Evolutionary conservation across 2,797 vertebrate species (phyloP).

Genomic region (Enoplosus armatus): DNA sequence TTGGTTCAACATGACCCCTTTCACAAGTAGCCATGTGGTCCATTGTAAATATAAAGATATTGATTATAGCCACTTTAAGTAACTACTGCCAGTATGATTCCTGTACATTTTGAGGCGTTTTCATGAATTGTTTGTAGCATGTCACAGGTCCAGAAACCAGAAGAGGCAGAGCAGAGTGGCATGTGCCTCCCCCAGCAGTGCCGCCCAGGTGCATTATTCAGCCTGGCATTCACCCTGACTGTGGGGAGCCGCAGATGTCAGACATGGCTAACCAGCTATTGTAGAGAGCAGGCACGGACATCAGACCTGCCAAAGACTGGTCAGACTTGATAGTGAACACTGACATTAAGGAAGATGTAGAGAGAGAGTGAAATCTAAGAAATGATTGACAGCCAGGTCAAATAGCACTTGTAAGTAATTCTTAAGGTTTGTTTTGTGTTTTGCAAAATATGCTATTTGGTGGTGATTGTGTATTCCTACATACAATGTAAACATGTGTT

Average conservation of each 20-base stretch:
- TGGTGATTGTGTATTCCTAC: background rate
- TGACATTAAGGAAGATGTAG: constrained; percentile 33
- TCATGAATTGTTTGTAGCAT: constrained; percentile 39
- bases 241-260: constrained; percentile 74
- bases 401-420: constrained; percentile 13
- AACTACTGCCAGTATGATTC: background rate
- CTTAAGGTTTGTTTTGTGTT: background rate
- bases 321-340: constrained; percentile 54
- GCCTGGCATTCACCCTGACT: constrained; percentile 70
- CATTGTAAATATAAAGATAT: background rate
- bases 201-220: constrained; percentile 72
- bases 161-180: constrained; percentile 78
- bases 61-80: background rate
- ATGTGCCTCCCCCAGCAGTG: constrained; percentile 56
- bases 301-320: constrained; percentile 58
- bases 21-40: background rate
- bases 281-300: constrained; percentile 71
- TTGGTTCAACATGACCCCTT: background rate
- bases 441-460: background rate
- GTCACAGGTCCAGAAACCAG: constrained; percentile 46
- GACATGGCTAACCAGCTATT: constrained; percentile 74
- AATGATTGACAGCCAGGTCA: constrained; percentile 29
- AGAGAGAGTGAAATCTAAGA: background rate
- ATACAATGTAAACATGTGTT: background rate
- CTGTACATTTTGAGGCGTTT: constrained; percentile 33